Conservation (phyloP, 2,113 vertebrate genomes). For the Planiliza haematocheilus region DNA sequence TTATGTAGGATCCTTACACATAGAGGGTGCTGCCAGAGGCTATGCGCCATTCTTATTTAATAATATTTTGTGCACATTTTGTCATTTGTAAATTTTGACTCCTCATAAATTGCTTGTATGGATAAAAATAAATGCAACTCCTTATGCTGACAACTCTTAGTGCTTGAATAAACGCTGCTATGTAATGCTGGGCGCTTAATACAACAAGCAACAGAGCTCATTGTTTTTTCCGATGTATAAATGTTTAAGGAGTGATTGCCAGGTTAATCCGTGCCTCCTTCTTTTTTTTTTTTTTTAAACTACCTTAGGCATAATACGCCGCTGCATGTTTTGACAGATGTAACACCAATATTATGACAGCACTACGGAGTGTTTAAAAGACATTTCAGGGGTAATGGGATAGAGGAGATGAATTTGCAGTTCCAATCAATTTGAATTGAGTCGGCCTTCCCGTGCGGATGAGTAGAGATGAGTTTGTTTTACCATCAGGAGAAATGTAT, state of each 20-base stretch:
- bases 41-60: no score
- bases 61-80: no score
- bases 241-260: conserved; percentile 40
- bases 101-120: not conserved
- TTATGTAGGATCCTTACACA: no score
- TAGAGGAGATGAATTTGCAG: conserved; percentile 35
- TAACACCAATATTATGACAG: conserved; percentile 77
- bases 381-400: conserved; percentile 56
- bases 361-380: conserved; percentile 56
- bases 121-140: not conserved
- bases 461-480: conserved; percentile 34
- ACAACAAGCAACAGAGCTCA: not conserved
- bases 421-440: conserved; percentile 62
- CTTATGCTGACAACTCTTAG: no score
- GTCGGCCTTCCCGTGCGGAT: conserved; percentile 20
- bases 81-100: not conserved
- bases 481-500: conserved; percentile 30
- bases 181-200: not conserved
- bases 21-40: no score
- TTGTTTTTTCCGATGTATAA: conserved; percentile 28
- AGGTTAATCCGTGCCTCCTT: conserved; percentile 35
- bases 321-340: conserved; percentile 73
- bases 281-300: conserved; percentile 1
- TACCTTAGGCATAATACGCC: conserved; percentile 43
- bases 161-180: not conserved